phyloP scores from a whole-genome alignment of 2,888 invertebrate genomes.

The Cyrtodaria siliqua region DNA sequence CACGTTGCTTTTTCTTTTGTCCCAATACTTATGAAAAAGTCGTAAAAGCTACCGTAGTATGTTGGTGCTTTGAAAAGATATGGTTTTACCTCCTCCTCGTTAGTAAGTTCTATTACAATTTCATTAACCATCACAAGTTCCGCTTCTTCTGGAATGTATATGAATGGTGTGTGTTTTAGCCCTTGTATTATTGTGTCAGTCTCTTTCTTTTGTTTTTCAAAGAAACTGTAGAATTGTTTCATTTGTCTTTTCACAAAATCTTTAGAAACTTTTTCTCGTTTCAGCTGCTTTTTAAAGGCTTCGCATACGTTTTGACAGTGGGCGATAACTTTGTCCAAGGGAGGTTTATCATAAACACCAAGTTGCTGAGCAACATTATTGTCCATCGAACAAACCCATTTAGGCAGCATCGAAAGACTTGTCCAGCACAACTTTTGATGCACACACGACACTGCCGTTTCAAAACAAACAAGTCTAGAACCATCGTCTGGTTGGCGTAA shows the following conservation, averaged over 20 bases:
- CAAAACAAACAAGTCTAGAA: conserved; percentile 1
- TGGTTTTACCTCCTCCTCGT: conserved; percentile 36
- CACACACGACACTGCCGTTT: not conserved
- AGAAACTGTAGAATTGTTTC: conserved; percentile 9
- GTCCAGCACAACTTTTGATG: conserved; percentile 37
- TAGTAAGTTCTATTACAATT: conserved; percentile 25
- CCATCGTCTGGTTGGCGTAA: not conserved
- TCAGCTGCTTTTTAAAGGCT: not conserved
- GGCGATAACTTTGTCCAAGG: conserved; percentile 23
- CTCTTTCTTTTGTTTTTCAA: not conserved
- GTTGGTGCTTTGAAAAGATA: conserved; percentile 44
- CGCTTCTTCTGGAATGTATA: conserved; percentile 21
- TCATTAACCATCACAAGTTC: conserved; percentile 5
- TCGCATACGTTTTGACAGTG: conserved; percentile 54
- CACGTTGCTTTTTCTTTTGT: conserved; percentile 52
- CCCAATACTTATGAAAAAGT: conserved; percentile 49
- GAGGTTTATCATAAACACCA: conserved; percentile 28
- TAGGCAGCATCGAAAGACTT: conserved; percentile 37
- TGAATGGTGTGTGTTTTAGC: not conserved
- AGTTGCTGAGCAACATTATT: conserved; percentile 15
- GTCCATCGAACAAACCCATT: not conserved
- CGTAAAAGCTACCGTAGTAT: conserved; percentile 29
- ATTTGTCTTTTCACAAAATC: conserved; percentile 8
- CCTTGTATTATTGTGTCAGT: too few species aligned
- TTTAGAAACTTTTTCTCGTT: not conserved